Evolutionary conservation across 2,113 vertebrate species (phyloP).

Genomic region (Paradoxurus hermaphroditus): DNA sequence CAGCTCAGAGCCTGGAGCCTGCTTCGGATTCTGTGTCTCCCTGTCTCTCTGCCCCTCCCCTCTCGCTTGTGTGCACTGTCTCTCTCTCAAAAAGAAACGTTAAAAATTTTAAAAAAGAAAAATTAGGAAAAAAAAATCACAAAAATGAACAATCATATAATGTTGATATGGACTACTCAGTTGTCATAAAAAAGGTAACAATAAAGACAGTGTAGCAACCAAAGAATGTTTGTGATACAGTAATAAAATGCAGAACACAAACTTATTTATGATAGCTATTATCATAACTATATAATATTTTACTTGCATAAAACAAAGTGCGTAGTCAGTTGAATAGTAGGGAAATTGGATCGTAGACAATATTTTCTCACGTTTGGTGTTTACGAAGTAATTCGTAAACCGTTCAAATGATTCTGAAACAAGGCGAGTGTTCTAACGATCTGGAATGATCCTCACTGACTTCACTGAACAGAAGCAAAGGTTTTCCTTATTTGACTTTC

Average conservation of each 20-base stretch:
- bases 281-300: neutral
- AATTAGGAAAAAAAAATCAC: neutral
- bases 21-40: no score
- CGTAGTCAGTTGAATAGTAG: neutral
- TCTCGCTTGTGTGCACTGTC: fast-evolving
- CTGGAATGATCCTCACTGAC: neutral
- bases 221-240: neutral
- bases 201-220: neutral
- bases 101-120: neutral
- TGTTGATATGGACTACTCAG: neutral
- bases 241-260: neutral
- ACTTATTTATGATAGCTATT: conserved; percentile 25
- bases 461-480: neutral
- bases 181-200: neutral
- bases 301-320: neutral
- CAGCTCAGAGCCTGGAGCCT: no score
- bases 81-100: no score
- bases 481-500: conserved; percentile 42
- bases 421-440: neutral
- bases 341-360: neutral
- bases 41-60: no score
- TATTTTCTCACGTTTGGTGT: neutral
- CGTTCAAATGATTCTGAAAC: neutral
- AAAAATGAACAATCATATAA: neutral
- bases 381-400: neutral